Evolutionary conservation across 2,113 vertebrate genomes (phyloP), one percentile per base, ranked within the genome.

Genomic region (Cyphomyrus discorhynchus): DNA sequence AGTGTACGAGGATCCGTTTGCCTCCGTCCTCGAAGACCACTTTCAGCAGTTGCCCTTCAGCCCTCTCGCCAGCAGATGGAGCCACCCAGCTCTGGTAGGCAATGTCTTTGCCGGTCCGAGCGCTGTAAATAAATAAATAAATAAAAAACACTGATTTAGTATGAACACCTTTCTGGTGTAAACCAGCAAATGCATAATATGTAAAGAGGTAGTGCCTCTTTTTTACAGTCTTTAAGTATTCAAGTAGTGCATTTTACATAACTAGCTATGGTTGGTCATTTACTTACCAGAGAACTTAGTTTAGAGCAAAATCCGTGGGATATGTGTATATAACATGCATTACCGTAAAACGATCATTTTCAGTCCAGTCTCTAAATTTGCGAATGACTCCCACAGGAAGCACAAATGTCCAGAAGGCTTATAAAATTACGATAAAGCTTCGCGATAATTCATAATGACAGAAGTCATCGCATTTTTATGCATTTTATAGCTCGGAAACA

Each of bases 21-120:
- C 27, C 62, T 31, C 27, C 74, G 5, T 80, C 17, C 74, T 39
- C 35, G 5, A 80, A 42, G 15, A 39, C 35, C 35, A 17, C 53
- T 80, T 42, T 80, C n/a, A 19, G 74, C 17, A 27, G 2, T 0
- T 70, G 24, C 5, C 87, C 3, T 92, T 80, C 15, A 53, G 31
- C 9, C n/a, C 1, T 56, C 56, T 89, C 11, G 91, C 94, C 92
- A 91, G 90, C 92, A 95, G 95, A 93, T 93, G 95, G 94, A 80
- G 89, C 93, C 94, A 90, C 91, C 27, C 82, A 89, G 93, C 93
- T 93, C 70, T 49, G 21, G 11, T 58, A 85, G 39, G 27, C 0
- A 35, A 27, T 7, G 88, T 52, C 70, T 27, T 35, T 15, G 17
- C n/a, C 21, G 45, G 11, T n/a, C n/a, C 27, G 62, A 80, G 15